These are phyloP conservation scores for Pantherophis vulpinus DNA, from an alignment of 2,797 vertebrate genomes.

Conservation along the genomic window DNA sequence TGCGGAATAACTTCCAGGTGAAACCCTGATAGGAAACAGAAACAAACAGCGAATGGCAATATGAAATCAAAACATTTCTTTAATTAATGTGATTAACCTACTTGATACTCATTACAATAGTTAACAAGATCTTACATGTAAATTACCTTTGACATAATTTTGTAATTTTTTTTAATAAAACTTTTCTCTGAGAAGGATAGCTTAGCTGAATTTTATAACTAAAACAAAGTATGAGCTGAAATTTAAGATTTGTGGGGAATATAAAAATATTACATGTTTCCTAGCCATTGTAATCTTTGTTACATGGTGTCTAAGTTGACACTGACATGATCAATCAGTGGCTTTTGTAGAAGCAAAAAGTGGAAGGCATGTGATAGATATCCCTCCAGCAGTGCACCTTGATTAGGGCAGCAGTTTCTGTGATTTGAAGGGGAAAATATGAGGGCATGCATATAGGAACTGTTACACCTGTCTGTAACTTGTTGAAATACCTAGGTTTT, in stretches of 20 bases:
- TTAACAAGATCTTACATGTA: background rate
- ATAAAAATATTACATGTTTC: background rate
- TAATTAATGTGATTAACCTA: background rate
- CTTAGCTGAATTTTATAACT: background rate
- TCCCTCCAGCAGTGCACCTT: background rate
- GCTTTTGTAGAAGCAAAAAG: background rate
- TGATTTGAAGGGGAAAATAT: background rate
- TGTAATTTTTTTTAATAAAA: background rate
- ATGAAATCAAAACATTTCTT: background rate
- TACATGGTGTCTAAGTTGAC: background rate
- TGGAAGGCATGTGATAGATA: background rate
- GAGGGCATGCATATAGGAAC: background rate
- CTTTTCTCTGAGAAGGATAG: background rate
- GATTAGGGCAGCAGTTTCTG: background rate
- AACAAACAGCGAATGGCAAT: background rate
- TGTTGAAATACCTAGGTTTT: background rate
- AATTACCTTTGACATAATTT: background rate
- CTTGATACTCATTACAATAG: background rate
- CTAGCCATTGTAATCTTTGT: background rate
- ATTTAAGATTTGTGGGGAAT: background rate
- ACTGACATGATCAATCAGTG: background rate
- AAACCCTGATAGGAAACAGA: background rate
- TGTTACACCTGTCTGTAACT: background rate
- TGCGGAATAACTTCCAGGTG: background rate
- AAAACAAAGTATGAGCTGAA: background rate